Percentiles rank a stretch among this genome's conserved stretches.
Evolutionary conservation across 2,797 vertebrate species (phyloP).

Genomic region (Hemibagrus guttatus): DNA sequence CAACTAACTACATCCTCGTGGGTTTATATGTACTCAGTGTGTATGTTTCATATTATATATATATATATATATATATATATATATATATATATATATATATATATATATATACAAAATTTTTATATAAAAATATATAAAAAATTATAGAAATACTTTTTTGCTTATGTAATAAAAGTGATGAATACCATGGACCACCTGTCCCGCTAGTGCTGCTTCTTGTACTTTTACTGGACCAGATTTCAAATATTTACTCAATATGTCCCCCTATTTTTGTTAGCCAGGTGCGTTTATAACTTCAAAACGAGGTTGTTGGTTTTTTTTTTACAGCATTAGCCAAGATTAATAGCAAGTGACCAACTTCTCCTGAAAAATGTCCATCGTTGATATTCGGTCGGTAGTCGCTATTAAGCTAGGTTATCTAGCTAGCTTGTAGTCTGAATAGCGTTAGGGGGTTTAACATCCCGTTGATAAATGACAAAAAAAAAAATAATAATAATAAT

Average conservation of each 20-base stretch:
- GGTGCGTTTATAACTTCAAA: neutral
- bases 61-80: too few relatives aligned
- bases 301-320: neutral
- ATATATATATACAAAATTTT: neutral
- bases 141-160: neutral
- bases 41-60: neutral
- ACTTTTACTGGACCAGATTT: neutral
- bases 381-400: too few relatives aligned
- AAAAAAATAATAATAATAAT: too few relatives aligned
- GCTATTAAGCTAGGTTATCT: too few relatives aligned
- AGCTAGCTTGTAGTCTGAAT: neutral
- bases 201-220: too few relatives aligned
- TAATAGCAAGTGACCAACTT: neutral
- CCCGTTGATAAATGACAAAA: neutral
- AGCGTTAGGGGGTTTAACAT: neutral
- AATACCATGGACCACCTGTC: neutral
- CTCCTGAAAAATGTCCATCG: too few relatives aligned
- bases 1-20: neutral
- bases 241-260: too few relatives aligned
- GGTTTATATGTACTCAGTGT: neutral
- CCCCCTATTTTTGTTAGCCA: neutral
- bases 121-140: too few relatives aligned
- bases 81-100: too few relatives aligned
- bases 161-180: neutral
- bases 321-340: neutral